Percentiles rank a stretch among this genome's conserved stretches.
These are phyloP conservation scores for Acomys russatus DNA, from an alignment of 2,797 vertebrate genomes.

Conservation along the genomic window DNA sequence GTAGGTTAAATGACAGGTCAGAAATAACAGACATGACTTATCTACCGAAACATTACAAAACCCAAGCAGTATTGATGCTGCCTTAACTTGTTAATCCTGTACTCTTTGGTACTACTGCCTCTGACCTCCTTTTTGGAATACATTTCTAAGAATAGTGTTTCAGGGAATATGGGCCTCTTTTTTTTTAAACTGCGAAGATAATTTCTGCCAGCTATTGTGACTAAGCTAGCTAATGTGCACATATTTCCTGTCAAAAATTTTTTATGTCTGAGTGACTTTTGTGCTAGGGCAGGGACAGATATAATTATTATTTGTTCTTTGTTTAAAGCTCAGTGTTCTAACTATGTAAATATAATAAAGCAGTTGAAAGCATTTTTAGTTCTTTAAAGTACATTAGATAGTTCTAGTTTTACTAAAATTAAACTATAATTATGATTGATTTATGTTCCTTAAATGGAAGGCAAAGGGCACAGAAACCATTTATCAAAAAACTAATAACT, in stretches of 20 bases:
- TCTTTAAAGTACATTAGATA: not conserved
- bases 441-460: conserved; percentile 26
- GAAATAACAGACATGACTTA: not conserved
- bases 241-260: not conserved
- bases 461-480: not conserved
- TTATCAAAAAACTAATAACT: conserved; percentile 49
- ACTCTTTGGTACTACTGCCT: conserved; percentile 1
- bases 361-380: conserved; percentile 43
- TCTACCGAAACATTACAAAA: not conserved
- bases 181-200: not conserved
- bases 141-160: conserved; percentile 33
- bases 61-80: not conserved
- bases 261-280: conserved; percentile 57
- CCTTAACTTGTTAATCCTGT: not conserved
- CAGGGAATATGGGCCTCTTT: conserved; percentile 24
- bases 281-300: not conserved
- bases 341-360: conserved; percentile 33
- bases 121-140: conserved; percentile 44
- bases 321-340: conserved; percentile 42
- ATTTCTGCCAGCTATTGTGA: conserved; percentile 58
- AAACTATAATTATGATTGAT: conserved; percentile 11
- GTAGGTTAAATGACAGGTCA: conserved; percentile 23
- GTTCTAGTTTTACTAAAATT: conserved; percentile 59
- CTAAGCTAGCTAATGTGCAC: conserved; percentile 17
- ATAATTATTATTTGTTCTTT: conserved; percentile 52